These are phyloP conservation scores for Tenthredo notha DNA, from an alignment of 2,888 invertebrate genomes.

Conservation along the genomic window DNA sequence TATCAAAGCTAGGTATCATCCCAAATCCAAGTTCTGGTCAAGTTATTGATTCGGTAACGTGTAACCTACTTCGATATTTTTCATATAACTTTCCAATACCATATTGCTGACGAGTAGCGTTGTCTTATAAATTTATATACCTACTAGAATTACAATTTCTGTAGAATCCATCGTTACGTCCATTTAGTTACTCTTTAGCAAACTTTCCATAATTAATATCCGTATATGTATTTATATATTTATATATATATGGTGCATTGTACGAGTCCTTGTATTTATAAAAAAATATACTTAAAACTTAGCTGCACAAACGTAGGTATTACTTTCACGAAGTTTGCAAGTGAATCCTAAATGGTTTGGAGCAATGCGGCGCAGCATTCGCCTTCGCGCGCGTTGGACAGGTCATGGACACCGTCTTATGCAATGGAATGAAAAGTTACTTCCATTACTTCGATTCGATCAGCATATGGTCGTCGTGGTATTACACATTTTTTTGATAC, in stretches of 20 bases:
- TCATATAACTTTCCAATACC: constrained; percentile 8
- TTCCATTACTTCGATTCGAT: constrained; percentile 12
- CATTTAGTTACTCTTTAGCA: not conserved
- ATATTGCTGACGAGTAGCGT: not conserved
- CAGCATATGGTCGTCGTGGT: constrained; percentile 9
- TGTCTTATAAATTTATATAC: not conserved
- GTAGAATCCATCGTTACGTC: not conserved
- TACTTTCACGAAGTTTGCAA: constrained; percentile 29
- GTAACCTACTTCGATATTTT: constrained; percentile 14
- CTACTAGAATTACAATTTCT: not conserved
- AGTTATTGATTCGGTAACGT: constrained; percentile 14
- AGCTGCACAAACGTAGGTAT: not conserved
- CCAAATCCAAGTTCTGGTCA: not conserved
- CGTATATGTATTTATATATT: not conserved
- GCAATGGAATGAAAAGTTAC: constrained; percentile 43
- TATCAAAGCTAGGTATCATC: not conserved
- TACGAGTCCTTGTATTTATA: not conserved
- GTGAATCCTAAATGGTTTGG: constrained; percentile 6
- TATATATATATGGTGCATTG: not conserved
- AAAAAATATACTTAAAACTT: not conserved
- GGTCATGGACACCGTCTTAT: constrained; percentile 47
- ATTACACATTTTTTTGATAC: not conserved
- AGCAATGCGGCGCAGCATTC: not conserved
- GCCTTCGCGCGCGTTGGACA: not conserved
- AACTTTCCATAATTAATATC: not conserved